Conservation (phyloP, 2,797 vertebrate genomes). For the Anguilla obscura region DNA sequence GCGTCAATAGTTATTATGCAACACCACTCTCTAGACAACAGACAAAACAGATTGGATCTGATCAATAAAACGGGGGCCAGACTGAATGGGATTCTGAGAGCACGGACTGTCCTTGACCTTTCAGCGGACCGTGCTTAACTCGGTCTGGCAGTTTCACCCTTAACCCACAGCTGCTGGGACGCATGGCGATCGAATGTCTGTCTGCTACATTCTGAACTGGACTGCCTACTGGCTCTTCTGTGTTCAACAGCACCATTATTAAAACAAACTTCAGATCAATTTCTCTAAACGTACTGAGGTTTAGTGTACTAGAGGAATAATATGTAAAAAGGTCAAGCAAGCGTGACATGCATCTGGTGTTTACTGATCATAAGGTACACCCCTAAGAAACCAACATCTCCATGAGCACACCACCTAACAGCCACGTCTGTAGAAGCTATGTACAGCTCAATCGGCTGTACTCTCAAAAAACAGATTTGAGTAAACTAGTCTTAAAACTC, state of each 20-base stretch:
- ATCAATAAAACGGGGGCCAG: constrained; percentile 12
- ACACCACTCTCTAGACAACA: neutral
- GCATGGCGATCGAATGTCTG: constrained; percentile 41
- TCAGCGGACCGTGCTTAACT: neutral
- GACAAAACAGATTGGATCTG: neutral
- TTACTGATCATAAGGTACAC: neutral
- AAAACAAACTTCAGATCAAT: neutral
- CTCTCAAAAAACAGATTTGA: neutral
- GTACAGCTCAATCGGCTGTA: too few species aligned
- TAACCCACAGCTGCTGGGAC: constrained; percentile 34
- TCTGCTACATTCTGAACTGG: constrained; percentile 47
- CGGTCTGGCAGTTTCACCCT: neutral
- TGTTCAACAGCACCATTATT: neutral
- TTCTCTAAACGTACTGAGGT: neutral
- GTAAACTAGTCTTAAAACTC: neutral
- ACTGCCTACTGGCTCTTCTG: constrained; percentile 48
- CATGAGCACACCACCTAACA: neutral
- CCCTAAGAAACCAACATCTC: neutral
- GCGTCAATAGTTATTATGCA: neutral
- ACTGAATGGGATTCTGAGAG: neutral
- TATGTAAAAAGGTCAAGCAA: neutral
- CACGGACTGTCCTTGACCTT: constrained; percentile 15
- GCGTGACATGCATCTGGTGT: neutral
- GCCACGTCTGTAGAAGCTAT: neutral
- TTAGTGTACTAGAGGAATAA: neutral